Evolutionary conservation across 2,797 vertebrate species (phyloP), one percentile per base, ranked within the genome.

Genomic region (Parauchenoglanis punctatus): DNA sequence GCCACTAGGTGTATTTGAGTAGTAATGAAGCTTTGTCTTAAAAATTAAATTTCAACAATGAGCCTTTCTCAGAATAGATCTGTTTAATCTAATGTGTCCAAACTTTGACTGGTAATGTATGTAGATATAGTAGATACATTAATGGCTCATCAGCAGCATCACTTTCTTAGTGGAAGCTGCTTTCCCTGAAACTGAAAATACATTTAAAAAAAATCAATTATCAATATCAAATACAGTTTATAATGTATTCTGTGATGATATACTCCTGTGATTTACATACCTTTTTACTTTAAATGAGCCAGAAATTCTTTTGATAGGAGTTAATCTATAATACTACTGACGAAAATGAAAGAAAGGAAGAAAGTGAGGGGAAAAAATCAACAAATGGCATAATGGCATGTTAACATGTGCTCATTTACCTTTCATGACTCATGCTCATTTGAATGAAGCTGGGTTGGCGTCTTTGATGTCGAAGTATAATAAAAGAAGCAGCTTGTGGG

Each of bases 381-480:
- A 49, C 1, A 82, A 61, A 65, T 46, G 23, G 15, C 13, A 18
- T 52, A 49, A 83, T 68, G n/a, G 40, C 46, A 67, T 28, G 44
- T 49, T 83, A 83, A 52, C 25, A 49, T 49, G 7, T 18, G 13
- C 17, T 67, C 44, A 52, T 52, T 63, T 49, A 83, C 44, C 25
- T 63, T 35, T 81, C 13, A 61, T 61, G 78, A 59, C 23, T 81
- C 77, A 59, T 18, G 77, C 77, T 59, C 20, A 83, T 54, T 68
- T 54, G 15, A 68, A 68, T 68, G 46, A 68, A 0, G 17, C 44
- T 25, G 20, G 31, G 10, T 70, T 67, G 59, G 84, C 58, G 46
- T 83, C 85, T 89, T 87, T 90, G 84, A 90, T 92, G 88, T 91
- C 25, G 76, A 87, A 70, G 81, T 87, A 84, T 90, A 90, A 90